These are phyloP conservation scores for Nephotettix cincticeps DNA, from an alignment of 1,140 invertebrate species.

Conservation along the genomic window DNA sequence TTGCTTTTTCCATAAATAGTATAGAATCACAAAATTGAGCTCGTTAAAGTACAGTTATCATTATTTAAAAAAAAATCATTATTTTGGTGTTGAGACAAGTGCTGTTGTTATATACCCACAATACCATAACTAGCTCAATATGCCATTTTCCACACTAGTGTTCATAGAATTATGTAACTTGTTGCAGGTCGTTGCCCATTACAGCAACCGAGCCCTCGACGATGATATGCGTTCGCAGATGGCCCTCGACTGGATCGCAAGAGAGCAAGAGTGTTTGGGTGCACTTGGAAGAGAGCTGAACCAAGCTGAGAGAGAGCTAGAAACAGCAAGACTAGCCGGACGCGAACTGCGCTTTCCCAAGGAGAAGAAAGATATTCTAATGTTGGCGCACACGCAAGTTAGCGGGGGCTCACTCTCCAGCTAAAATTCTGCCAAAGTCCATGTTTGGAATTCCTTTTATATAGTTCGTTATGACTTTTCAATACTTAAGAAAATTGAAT, in stretches of 20 bases:
- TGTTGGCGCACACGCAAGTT: constrained; percentile 76
- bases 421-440: constrained; percentile 11
- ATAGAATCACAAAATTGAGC: too few relatives aligned
- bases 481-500: constrained; percentile 2
- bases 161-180: too few relatives aligned
- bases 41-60: too few relatives aligned
- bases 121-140: too few relatives aligned
- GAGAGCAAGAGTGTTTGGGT: constrained; percentile 79
- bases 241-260: constrained; percentile 93
- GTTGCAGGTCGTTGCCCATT: constrained; percentile 80
- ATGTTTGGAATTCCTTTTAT: background rate
- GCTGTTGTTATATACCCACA: too few relatives aligned
- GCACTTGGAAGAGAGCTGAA: constrained; percentile 79
- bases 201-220: constrained; percentile 84
- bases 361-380: constrained; percentile 92
- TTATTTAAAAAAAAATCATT: too few relatives aligned
- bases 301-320: constrained; percentile 82
- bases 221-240: constrained; percentile 96
- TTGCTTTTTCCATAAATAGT: too few relatives aligned
- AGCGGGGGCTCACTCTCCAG: constrained; percentile 33
- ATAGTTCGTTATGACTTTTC: background rate
- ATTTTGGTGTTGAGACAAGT: too few relatives aligned
- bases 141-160: too few relatives aligned
- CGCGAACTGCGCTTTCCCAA: constrained; percentile 91
- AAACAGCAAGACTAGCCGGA: constrained; percentile 85